Base-by-base conservation (phyloP, 2,888 invertebrate species). In the Brachyptera risi region DNA sequence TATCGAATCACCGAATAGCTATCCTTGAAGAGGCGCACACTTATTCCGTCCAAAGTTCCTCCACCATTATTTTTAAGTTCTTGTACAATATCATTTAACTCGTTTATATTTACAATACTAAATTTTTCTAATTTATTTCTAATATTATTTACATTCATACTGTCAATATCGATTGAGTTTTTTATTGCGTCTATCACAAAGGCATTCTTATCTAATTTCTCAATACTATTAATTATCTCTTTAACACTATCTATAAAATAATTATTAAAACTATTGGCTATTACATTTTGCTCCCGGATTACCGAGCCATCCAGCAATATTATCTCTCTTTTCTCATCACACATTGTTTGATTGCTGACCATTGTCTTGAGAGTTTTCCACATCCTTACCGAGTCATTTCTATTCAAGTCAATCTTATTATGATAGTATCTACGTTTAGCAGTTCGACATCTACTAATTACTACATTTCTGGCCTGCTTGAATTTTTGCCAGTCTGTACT, bases 291-390 rank as follows among this genome's bases (percentile, higher is more conserved):
- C 9, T 49, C 27, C 23, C 3, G 13, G 9, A 24, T 5, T 23
- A 3, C 26, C 11, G n/a, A 5, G 17, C 49, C 49, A 7, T 27
- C n/a, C 24, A 11, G 7, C n/a, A 49, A n/a, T 26, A 24, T 26
- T 24, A 23, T 23, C 11, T 49, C 24, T 24, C 13, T 13, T 13
- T 11, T 24, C 7, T 5, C 13, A 13, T 24, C 40, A 9, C 4
- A 9, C 4, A 4, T 11, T 11, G 11, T 49, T 23, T 7, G 11
- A 3, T 24, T 26, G 11, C n/a, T 49, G n/a, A 49, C 49, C 11
- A 49, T 49, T 7, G 23, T 27, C 17, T 49, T 49, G 23, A 49
- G 17, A n/a, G 49, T 49, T 49, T 24, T 24, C 49, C 26, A 49
- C 24, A 51, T 24, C 15, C 15, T n/a, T 15, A 15, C 26, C 13